Conservation (phyloP, 2,113 vertebrate genomes). For the Melanerpes formicivorus region DNA sequence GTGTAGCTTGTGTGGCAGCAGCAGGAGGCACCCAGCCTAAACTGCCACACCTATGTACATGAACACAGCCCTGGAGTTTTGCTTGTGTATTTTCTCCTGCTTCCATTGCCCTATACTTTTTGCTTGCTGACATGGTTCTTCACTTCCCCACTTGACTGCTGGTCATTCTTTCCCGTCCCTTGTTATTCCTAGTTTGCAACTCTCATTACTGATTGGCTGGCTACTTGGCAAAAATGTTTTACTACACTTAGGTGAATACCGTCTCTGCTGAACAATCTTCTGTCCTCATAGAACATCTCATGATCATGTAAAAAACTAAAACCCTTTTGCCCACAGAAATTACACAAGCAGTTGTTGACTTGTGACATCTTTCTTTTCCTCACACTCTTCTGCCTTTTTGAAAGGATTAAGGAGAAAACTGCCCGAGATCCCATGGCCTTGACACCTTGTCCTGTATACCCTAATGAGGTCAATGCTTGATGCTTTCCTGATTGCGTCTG, state of each 20-base stretch:
- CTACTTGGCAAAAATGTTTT: neutral
- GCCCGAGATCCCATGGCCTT: neutral
- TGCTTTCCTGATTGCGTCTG: neutral
- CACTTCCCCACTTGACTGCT: neutral
- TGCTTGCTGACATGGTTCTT: neutral
- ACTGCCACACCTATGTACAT: too few species aligned
- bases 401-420: neutral
- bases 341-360: neutral
- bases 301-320: neutral
- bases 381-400: neutral
- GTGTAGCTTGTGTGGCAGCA: too few species aligned
- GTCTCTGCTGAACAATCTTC: neutral
- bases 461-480: neutral
- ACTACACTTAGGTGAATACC: neutral
- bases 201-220: neutral
- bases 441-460: neutral
- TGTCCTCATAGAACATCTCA: accelerated
- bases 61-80: neutral
- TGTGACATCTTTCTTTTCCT: neutral
- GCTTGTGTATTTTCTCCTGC: neutral
- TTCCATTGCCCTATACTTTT: neutral
- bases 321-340: accelerated
- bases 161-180: neutral
- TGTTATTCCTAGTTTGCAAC: neutral
- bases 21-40: too few species aligned